Conservation (phyloP, 2,113 vertebrate species). For the Saimiri boliviensis region DNA sequence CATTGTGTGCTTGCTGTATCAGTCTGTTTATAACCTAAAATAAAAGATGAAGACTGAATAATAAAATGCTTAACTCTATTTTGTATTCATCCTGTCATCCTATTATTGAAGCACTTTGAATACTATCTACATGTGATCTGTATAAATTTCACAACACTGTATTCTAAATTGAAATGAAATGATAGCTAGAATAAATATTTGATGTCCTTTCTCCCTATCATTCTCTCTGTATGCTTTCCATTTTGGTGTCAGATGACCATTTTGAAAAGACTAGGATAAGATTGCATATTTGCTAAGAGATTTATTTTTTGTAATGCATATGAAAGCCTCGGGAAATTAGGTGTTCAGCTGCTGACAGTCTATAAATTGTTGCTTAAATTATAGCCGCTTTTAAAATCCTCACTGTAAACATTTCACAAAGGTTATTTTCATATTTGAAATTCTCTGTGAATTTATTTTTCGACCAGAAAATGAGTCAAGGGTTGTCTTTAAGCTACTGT, state of each 20-base stretch:
- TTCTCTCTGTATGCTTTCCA: conserved; percentile 21
- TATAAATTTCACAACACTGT: neutral
- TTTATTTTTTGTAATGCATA: conserved; percentile 26
- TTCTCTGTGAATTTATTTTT: conserved; percentile 47
- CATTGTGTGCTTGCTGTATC: neutral
- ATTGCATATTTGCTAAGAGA: conserved; percentile 30
- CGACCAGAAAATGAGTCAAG: conserved; percentile 45
- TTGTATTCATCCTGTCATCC: neutral
- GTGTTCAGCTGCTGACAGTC: neutral
- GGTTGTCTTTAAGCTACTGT: neutral
- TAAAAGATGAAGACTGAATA: conserved; percentile 17
- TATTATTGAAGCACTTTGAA: neutral
- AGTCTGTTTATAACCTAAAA: conserved; percentile 8
- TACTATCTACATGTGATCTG: neutral
- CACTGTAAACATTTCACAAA: neutral
- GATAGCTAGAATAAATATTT: conserved; percentile 54
- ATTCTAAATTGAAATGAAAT: conserved; percentile 21
- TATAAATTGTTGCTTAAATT: neutral
- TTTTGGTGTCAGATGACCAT: conserved; percentile 18
- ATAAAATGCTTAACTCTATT: conserved; percentile 8
- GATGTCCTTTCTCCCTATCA: conserved; percentile 29
- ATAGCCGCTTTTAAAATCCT: conserved; percentile 23
- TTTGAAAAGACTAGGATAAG: conserved; percentile 6
- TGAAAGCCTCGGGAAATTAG: neutral
- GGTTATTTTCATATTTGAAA: conserved; percentile 50